phyloP scores from a whole-genome alignment of 2,113 vertebrate species.

The Anarhynchus alexandrinus region DNA sequence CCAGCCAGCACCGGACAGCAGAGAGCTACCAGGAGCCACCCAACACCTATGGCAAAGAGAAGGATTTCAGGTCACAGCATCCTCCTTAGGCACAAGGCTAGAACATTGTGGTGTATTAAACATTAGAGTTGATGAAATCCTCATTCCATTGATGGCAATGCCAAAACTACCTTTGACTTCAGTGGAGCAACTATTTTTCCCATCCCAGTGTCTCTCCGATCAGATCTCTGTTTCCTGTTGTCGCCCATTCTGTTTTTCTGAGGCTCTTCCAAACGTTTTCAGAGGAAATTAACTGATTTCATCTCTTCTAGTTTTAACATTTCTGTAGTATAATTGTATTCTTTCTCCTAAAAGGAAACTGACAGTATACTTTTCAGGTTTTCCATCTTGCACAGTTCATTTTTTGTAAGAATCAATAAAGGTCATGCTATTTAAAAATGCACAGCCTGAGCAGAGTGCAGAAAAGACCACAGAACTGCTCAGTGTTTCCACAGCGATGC shows the following conservation, averaged over 20 bases:
- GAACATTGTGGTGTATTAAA: neutral
- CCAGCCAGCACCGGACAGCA: neutral
- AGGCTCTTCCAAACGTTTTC: neutral
- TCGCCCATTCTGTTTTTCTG: neutral
- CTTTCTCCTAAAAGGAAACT: neutral
- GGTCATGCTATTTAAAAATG: conserved; percentile 49
- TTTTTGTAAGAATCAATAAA: conserved; percentile 50
- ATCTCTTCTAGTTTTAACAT: neutral
- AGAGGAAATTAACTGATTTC: conserved; percentile 50
- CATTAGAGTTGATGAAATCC: neutral
- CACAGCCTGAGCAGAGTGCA: neutral
- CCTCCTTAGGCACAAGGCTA: neutral
- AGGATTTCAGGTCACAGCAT: neutral
- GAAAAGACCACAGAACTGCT: neutral
- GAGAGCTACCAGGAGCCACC: neutral
- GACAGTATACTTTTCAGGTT: neutral
- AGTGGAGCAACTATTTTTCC: neutral
- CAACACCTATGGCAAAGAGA: neutral
- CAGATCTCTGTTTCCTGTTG: neutral
- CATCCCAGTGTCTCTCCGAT: neutral
- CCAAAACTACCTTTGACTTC: neutral
- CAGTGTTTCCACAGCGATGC: conserved; percentile 42
- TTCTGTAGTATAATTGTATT: neutral
- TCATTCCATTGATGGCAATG: neutral
- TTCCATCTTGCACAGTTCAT: neutral